Base-by-base conservation (phyloP, 2,888 invertebrate genomes). In the Pyrrhosoma nymphula region DNA sequence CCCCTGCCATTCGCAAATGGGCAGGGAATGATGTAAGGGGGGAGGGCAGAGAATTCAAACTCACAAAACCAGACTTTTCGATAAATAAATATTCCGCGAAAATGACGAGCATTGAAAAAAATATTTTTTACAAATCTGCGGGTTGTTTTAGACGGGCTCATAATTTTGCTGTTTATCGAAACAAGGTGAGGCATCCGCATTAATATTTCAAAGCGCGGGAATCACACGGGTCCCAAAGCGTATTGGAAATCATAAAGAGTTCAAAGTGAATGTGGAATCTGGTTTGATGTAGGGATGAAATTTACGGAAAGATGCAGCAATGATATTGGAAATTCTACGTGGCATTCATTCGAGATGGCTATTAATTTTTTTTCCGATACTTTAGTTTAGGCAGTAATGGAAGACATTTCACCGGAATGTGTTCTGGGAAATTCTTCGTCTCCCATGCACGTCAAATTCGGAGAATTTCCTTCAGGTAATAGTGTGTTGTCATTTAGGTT, bases 51-150 rank as follows among this genome's bases (percentile, higher is more conserved):
- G 82, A 30, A 35, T 30, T 14, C 30, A 23, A n/a, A 69, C 69
- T 26, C 82, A 2, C 47, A 47, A 23, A 3, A 16, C n/a, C 82
- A 4, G 16, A 16, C 12, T 82, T 82, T 30, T 14, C 35, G 89
- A 26, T 26, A n/a, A 93, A 69, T 93, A 93, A 93, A 93, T 93
- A 93, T 93, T 93, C 47, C 23, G 47, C 55, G 23, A 16, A 35
- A 82, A 82, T 14, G 55, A 93, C n/a, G n/a, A 12, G 23, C 16
- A n/a, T 35, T 26, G 35, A 75, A 93, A 93, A 91, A 63, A 75
- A 75, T 47, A 69, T n/a, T 14, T 0, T 47, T 47, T 60, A 12
- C 6, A 60, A 20, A 60, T 20, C 93, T 39, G 93, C 26, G 35
- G 69, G 47, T 39, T 75, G 39, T 93, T 93, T 56, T 47, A 75